These are phyloP conservation scores for Chamaetylas fuelleborni DNA, from an alignment of 2,113 vertebrate species.

Conservation along the genomic window DNA sequence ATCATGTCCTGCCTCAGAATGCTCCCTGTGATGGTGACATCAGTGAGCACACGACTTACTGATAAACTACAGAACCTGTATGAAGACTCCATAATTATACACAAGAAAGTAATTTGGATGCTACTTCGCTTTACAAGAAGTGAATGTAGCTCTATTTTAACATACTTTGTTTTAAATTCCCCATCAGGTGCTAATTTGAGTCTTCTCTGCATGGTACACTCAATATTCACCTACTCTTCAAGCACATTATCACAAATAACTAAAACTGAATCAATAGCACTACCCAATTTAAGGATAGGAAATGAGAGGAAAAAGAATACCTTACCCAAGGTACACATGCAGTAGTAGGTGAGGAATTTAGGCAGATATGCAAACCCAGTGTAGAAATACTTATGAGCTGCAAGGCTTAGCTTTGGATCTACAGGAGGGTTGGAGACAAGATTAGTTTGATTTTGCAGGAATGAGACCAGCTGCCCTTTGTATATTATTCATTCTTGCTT, in stretches of 20 bases:
- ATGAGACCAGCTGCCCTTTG: not conserved
- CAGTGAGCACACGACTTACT: slow-evolving; percentile 31
- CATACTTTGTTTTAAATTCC: not conserved
- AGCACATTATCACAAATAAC: not conserved
- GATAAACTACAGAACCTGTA: not conserved
- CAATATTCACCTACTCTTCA: not conserved
- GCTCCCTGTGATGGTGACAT: not conserved
- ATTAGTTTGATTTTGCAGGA: not conserved
- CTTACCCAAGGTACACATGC: not conserved
- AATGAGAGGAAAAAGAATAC: not conserved
- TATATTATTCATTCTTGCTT: slow-evolving; percentile 36
- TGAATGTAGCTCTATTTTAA: not conserved
- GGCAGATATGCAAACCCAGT: not conserved
- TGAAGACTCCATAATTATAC: not conserved
- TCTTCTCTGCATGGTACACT: not conserved
- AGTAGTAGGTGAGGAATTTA: not conserved
- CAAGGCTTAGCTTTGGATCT: not conserved
- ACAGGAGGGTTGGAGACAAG: not conserved
- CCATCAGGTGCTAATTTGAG: not conserved
- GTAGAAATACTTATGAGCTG: not conserved
- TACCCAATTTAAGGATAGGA: not conserved
- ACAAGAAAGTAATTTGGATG: slow-evolving; percentile 14
- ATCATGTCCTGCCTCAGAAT: slow-evolving; percentile 48
- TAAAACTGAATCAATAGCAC: not conserved
- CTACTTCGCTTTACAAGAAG: not conserved